These are phyloP conservation scores for Acanthosepion lycidas DNA, from an alignment of 2,888 invertebrate species.

Conservation along the genomic window DNA sequence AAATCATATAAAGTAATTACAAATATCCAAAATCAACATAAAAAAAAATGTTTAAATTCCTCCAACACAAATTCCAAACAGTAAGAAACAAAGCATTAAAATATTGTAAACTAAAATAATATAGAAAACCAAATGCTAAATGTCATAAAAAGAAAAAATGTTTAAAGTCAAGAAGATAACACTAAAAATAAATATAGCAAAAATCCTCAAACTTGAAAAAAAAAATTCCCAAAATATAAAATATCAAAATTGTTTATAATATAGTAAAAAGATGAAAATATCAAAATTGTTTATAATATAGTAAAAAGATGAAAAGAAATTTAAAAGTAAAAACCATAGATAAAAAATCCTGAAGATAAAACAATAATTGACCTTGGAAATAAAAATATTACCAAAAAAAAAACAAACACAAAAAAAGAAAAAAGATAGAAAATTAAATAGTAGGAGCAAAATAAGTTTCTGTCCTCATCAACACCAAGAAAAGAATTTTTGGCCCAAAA, in stretches of 20 bases:
- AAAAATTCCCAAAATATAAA: background rate
- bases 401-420: no score
- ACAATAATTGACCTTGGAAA: no score
- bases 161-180: background rate
- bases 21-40: background rate
- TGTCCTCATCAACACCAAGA: background rate
- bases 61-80: background rate
- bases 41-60: background rate
- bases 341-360: no score
- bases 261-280: background rate
- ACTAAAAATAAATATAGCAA: background rate
- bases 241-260: background rate
- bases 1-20: background rate
- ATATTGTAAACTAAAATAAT: background rate
- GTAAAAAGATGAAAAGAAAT: background rate
- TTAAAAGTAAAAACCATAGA: no score
- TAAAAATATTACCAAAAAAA: no score
- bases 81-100: background rate
- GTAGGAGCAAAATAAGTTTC: background rate
- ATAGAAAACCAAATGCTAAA: background rate
- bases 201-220: background rate
- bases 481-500: background rate
- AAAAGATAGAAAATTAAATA: no score
- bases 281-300: background rate
- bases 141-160: background rate